Base-by-base conservation (phyloP, 2,888 invertebrate species). In the Apotomis betuletana region DNA sequence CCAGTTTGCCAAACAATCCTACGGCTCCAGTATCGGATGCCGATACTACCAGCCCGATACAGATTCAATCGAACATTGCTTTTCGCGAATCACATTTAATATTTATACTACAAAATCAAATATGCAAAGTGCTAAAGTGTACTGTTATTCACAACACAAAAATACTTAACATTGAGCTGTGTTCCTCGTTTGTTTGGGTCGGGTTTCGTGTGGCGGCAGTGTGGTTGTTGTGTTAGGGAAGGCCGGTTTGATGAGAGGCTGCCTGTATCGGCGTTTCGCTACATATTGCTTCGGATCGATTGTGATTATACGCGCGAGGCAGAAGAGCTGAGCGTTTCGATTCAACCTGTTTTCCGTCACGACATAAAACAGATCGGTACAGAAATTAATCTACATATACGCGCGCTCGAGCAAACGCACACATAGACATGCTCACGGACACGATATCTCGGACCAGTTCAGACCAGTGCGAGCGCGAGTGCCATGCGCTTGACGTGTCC, bases 221-320 rank as follows among this genome's bases (percentile, higher is more conserved):
- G 68, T 67, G 65, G 67, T 67, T 64, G 74, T 75, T 78, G 67
- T 27, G 71, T 55, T 62, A 55, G 36, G 10, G 55, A 9, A 12
- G 41, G 49, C 10, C 46, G 70, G 75, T 79, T 78, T 83, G 82
- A 83, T 83, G 83, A 81, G 82, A 82, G 84, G 82, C 81, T 82
- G 80, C 80, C 75, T 86, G 86, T 88, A 88, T 90, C 87, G 87
- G 84, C 81, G 81, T 87, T 83, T 84, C 83, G 79, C 77, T 80
- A 85, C 86, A 83, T 83, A 79, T 77, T 67, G 68, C 61, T 49
- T 74, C 72, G 82, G 63, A 72, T 72, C 72, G 72, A 72, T 72
- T 54, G 55, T 63, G 62, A 58, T 59, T 58, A 52, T 52, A 41
- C 38, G 84, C 78, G 36, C 62, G 67, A 67, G 74, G 1, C 46